These are phyloP conservation scores for Dendrophyllia cribrosa DNA, from an alignment of 64 coral and sea anemone genomes.

Conservation along the genomic window DNA sequence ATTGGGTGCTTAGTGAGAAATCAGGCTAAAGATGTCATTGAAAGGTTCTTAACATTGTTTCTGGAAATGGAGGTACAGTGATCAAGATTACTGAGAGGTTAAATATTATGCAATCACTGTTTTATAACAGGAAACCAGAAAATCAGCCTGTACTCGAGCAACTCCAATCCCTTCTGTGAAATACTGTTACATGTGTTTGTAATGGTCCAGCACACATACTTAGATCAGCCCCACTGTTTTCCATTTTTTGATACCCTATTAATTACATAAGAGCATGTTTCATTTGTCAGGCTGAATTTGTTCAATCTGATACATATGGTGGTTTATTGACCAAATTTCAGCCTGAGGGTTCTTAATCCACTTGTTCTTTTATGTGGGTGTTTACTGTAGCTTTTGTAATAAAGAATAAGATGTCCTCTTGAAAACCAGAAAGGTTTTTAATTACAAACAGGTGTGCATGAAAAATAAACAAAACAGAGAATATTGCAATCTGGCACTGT, in stretches of 20 bases:
- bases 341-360: neutral
- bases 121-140: neutral
- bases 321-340: neutral
- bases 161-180: conserved; percentile 1
- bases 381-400: neutral
- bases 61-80: too few relatives aligned
- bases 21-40: too few relatives aligned
- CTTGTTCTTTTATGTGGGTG: neutral
- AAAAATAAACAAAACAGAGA: conserved; percentile 1
- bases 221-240: conserved; percentile 8
- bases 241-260: neutral
- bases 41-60: too few relatives aligned
- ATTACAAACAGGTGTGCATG: conserved; percentile 6
- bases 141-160: conserved; percentile 4
- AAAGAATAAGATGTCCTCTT: conserved; percentile 15
- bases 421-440: conserved; percentile 3
- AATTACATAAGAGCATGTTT: neutral
- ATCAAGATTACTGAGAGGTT: neutral
- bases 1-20: too few relatives aligned
- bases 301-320: neutral
- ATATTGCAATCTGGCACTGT: conserved; percentile 8
- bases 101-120: conserved; percentile 7
- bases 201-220: conserved; percentile 5
- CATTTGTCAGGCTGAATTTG: conserved; percentile 7
- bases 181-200: conserved; percentile 7